phyloP scores from a whole-genome alignment of 2,113 vertebrate species.

The Psittacus erithacus region DNA sequence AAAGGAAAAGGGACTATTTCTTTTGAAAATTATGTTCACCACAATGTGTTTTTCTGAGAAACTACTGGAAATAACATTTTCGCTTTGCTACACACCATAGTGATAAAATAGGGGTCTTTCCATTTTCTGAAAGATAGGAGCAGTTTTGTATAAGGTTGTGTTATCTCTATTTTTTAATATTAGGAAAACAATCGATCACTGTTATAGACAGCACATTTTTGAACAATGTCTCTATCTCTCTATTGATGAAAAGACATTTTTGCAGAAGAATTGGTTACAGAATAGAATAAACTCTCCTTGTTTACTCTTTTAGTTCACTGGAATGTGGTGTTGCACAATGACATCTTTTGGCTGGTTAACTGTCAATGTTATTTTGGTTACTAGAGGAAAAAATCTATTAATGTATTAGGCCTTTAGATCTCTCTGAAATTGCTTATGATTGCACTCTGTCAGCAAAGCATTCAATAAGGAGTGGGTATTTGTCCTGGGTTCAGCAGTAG shows the following conservation, averaged over 20 bases:
- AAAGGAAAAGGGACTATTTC: background rate
- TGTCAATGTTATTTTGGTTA: background rate
- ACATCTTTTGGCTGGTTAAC: background rate
- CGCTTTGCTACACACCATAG: background rate
- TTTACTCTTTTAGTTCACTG: background rate
- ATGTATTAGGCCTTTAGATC: background rate
- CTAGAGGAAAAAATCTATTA: background rate
- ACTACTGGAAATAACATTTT: background rate
- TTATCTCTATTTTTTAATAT: background rate
- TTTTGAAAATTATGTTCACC: background rate
- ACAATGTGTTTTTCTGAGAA: background rate
- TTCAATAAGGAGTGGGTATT: background rate
- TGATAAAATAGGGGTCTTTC: background rate
- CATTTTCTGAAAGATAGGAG: background rate
- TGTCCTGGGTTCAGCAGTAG: too few relatives aligned
- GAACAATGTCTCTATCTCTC: background rate
- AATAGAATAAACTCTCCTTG: background rate
- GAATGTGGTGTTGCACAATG: background rate
- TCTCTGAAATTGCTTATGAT: background rate
- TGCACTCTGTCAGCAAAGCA: background rate
- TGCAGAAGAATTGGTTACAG: background rate
- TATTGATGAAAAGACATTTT: background rate
- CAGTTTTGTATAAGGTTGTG: background rate
- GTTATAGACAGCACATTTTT: background rate
- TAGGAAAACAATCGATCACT: background rate